Conservation (phyloP, 2,113 vertebrate species). For the Sander lucioperca region DNA sequence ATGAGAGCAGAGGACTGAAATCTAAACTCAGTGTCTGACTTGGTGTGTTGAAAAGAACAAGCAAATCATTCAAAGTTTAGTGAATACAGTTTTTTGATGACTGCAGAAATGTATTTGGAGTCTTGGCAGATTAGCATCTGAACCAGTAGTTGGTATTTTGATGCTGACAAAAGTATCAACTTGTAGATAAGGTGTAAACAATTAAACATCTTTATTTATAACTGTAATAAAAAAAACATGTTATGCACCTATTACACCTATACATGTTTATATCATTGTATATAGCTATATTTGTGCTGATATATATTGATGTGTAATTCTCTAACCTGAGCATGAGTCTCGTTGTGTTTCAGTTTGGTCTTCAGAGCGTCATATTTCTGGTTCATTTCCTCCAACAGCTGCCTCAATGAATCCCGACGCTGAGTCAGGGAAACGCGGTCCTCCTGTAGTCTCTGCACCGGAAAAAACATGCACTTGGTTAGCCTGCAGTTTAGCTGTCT, state of each 20-base stretch:
- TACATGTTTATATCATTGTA: not conserved
- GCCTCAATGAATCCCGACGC: slow-evolving; percentile 83
- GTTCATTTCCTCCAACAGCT: slow-evolving; percentile 87
- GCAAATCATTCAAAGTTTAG: too few relatives aligned
- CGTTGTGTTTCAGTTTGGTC: slow-evolving; percentile 91
- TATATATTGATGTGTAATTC: not conserved
- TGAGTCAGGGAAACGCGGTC: slow-evolving; percentile 86
- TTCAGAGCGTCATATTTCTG: slow-evolving; percentile 86
- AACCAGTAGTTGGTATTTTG: too few relatives aligned
- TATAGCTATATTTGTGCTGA: not conserved
- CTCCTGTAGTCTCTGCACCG: slow-evolving; percentile 89
- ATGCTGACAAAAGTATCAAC: too few relatives aligned
- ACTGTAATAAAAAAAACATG: too few relatives aligned
- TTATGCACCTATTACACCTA: not conserved
- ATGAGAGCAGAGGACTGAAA: too few relatives aligned
- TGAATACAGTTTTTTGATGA: too few relatives aligned
- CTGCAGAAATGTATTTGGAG: too few relatives aligned
- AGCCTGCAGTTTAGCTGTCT: not conserved
- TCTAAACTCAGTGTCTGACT: too few relatives aligned
- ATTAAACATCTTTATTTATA: not conserved
- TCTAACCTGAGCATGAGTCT: slow-evolving; percentile 93
- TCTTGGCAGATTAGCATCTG: too few relatives aligned
- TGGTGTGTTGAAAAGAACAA: too few relatives aligned
- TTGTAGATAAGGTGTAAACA: not conserved
- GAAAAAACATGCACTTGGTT: not conserved